Conservation (phyloP, 1,140 invertebrate species). For the Ylistrum balloti region DNA sequence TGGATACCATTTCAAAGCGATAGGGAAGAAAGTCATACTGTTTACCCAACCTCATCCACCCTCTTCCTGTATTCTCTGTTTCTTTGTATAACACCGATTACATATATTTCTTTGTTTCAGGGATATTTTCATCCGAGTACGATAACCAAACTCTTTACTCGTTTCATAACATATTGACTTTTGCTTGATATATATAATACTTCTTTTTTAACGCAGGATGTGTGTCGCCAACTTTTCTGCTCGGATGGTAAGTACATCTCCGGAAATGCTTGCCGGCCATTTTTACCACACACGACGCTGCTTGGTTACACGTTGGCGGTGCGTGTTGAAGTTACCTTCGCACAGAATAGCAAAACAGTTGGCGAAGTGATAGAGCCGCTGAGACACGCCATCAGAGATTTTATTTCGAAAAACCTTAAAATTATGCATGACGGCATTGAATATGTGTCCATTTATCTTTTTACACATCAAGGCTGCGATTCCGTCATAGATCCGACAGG, state of each 20-base stretch:
- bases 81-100: too few species aligned
- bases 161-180: too few species aligned
- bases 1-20: too few species aligned
- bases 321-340: not conserved
- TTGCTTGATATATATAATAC: too few species aligned
- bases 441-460: not conserved
- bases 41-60: too few species aligned
- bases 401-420: not conserved
- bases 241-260: not conserved
- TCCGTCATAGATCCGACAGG: not conserved
- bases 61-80: too few species aligned
- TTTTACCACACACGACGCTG: conserved; percentile 11
- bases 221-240: not conserved
- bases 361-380: not conserved
- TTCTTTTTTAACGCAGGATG: not conserved
- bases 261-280: not conserved
- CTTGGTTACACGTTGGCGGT: not conserved
- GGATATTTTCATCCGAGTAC: too few species aligned
- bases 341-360: not conserved
- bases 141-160: too few species aligned
- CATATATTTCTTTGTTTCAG: too few species aligned
- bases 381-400: not conserved
- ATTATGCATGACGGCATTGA: not conserved
- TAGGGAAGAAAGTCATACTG: too few species aligned
- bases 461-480: not conserved